Evolutionary conservation across 2,888 invertebrate genomes (phyloP), one percentile per base, ranked within the genome.

Genomic region (Eueremaeus valkanovi): DNA sequence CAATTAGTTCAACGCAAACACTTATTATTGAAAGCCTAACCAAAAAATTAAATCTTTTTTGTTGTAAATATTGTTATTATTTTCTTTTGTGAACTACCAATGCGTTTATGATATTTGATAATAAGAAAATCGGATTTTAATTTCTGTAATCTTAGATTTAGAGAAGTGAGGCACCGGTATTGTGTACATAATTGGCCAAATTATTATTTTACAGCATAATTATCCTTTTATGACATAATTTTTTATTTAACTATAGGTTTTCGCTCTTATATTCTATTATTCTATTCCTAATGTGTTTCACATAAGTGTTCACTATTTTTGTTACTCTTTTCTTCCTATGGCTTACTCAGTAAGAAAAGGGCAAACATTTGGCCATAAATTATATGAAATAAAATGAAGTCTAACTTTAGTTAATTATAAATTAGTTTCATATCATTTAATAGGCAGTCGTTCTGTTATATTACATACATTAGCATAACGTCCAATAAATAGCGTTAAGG

Each of bases 1-100:
- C 70, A 70, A 70, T 70, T 70, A 70, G 45, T 70, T 27, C 11
- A n/a, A 36, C 63, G 8, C 21, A 36, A 40, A 58, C 29, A 58
- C 29, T 13, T 6, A 31, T 49, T 58, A 58, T 58, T 31, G 58
- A 58, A n/a, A n/a, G n/a, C n/a, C n/a, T n/a, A n/a, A n/a, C n/a
- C n/a, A n/a, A n/a, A n/a, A n/a, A n/a, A n/a, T n/a, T n/a, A n/a
- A n/a, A n/a, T n/a, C n/a, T n/a, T 45, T 45, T 45, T 45, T 6
- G 3, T 45, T 45, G 3, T 16, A 45, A 45, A 45, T 11, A n/a
- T n/a, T n/a, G n/a, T n/a, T n/a, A n/a, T 16, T 18, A 45, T 6
- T 3, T 45, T 13, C 18, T 45, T 13, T 16, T 45, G 11, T 6
- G 16, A 45, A 6, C 6, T 16, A 11, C 45, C 16, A 6, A 3